Conservation (phyloP, 92 coral and sea anemone species). For the Metridium senile region DNA sequence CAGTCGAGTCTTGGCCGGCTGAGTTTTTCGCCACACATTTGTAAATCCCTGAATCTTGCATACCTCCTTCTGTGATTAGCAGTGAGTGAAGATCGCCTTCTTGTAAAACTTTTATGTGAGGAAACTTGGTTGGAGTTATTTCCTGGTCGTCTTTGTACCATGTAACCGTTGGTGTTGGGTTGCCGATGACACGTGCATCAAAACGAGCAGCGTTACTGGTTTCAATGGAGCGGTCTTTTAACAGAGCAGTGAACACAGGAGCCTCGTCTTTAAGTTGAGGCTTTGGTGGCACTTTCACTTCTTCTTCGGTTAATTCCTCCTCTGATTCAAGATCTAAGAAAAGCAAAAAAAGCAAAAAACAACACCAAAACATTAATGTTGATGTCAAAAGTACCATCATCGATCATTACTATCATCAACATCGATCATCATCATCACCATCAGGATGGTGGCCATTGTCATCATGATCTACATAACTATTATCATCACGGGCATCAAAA, state of each 20-base stretch:
- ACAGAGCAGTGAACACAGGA: slow-evolving; percentile 75
- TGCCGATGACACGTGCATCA: slow-evolving; percentile 91
- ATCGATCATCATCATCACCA: not conserved
- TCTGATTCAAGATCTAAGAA: slow-evolving; percentile 41
- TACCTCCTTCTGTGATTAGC: slow-evolving; percentile 77
- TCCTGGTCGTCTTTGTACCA: slow-evolving; percentile 85
- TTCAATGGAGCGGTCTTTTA: slow-evolving; percentile 79
- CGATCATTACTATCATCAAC: not conserved
- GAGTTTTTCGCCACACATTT: slow-evolving; percentile 86
- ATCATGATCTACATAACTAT: not conserved
- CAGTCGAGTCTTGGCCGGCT: slow-evolving; percentile 78
- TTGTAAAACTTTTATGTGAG: slow-evolving; percentile 69
- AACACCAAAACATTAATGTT: slow-evolving; percentile 1
- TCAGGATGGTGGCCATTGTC: not conserved
- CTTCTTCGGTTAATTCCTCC: slow-evolving; percentile 35
- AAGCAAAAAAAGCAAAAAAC: not conserved
- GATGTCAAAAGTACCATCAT: not conserved
- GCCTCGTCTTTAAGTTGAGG: slow-evolving; percentile 56
- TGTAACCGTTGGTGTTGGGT: slow-evolving; percentile 75
- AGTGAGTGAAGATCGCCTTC: slow-evolving; percentile 82
- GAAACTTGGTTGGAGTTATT: slow-evolving; percentile 50
- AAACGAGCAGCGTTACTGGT: slow-evolving; percentile 81
- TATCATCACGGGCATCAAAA: not conserved
- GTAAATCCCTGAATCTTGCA: slow-evolving; percentile 83
- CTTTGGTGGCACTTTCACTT: slow-evolving; percentile 24